Percentiles rank a stretch among this genome's conserved stretches.
phyloP scores from a whole-genome alignment of 2,888 invertebrate genomes.

The Synanthedon vespiformis region DNA sequence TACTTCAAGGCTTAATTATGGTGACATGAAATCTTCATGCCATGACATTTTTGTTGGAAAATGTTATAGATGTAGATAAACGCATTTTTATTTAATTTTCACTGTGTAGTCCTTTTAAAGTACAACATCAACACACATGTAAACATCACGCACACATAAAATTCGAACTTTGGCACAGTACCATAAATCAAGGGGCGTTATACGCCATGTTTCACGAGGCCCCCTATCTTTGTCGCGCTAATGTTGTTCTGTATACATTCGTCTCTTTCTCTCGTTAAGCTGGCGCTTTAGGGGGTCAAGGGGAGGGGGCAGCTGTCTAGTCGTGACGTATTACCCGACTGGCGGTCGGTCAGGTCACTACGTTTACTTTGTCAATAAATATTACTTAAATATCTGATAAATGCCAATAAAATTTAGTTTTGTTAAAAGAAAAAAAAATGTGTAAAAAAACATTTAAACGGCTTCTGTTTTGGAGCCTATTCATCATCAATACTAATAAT shows the following conservation, averaged over 20 bases:
- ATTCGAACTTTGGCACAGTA: constrained; percentile 66
- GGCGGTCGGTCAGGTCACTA: constrained; percentile 55
- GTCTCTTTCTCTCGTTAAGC: constrained; percentile 51
- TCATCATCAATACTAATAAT: no score
- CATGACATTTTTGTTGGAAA: neutral
- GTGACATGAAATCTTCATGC: no score
- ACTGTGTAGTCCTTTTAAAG: neutral
- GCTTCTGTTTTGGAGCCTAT: no score
- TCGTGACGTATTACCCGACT: constrained; percentile 66
- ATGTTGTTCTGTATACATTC: constrained; percentile 32
- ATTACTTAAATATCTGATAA: no score
- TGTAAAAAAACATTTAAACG: no score
- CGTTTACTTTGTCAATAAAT: constrained; percentile 9
- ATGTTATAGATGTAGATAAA: neutral
- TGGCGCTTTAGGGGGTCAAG: constrained; percentile 42
- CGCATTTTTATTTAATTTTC: neutral
- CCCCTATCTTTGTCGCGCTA: constrained; percentile 50
- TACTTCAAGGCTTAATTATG: no score
- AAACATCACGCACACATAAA: constrained; percentile 58
- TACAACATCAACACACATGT: constrained; percentile 6
- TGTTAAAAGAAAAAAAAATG: no score
- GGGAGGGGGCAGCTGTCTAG: constrained; percentile 62
- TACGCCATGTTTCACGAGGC: constrained; percentile 70
- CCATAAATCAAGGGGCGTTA: constrained; percentile 72
- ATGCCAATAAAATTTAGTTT: no score